A percentile compares a stretch with the other conserved stretches of the same genome.
phyloP scores from a whole-genome alignment of 2,113 vertebrate genomes.

The Sturnus vulgaris region DNA sequence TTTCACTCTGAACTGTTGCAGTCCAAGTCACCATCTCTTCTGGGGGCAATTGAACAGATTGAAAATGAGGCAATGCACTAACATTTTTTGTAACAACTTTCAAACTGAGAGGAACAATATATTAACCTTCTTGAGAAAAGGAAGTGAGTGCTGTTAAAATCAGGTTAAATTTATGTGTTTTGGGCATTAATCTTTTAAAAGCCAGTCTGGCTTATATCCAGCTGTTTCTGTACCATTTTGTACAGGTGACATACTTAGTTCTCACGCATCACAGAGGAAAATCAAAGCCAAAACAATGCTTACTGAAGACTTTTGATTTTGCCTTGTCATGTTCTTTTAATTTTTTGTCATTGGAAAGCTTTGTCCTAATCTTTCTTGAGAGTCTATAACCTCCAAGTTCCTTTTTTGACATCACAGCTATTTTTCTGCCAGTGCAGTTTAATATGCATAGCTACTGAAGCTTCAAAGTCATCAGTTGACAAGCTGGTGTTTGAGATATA shows the following conservation, averaged over 20 bases:
- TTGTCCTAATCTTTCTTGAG: constrained; percentile 13
- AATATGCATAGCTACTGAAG: not conserved
- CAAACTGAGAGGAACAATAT: not conserved
- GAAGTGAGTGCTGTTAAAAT: not conserved
- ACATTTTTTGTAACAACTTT: not conserved
- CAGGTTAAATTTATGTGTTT: not conserved
- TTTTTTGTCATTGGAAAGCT: constrained; percentile 1
- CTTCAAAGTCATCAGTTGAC: constrained; percentile 16
- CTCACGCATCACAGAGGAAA: not conserved
- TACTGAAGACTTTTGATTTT: constrained; percentile 3
- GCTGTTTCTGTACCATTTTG: not conserved
- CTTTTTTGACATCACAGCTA: constrained; percentile 22
- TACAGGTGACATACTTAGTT: not conserved
- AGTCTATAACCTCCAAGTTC: not conserved
- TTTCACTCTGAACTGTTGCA: not conserved
- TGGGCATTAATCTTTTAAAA: not conserved
- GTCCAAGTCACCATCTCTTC: not conserved
- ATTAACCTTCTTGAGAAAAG: not conserved
- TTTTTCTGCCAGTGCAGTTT: constrained; percentile 25
- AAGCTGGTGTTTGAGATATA: constrained; percentile 4
- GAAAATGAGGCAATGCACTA: not conserved
- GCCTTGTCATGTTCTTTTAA: constrained; percentile 19
- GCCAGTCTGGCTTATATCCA: not conserved
- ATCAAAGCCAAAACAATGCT: not conserved
- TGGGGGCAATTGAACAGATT: not conserved